phyloP scores from a whole-genome alignment of 2,888 invertebrate genomes.

The Ormyrus thymus region DNA sequence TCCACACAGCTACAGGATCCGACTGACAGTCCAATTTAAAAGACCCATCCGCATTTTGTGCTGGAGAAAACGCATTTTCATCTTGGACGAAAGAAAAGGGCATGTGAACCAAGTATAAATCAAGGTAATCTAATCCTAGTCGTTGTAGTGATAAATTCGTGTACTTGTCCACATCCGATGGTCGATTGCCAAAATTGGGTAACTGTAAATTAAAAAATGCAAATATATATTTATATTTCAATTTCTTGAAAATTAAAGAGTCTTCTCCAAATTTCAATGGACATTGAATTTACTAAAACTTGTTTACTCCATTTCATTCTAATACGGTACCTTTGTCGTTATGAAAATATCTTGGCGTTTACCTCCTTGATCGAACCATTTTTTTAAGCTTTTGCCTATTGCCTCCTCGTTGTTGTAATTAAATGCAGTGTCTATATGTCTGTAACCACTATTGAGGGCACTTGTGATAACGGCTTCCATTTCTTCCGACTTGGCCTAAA shows the following conservation, averaged over 20 bases:
- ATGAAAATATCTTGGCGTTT: slow-evolving; percentile 85
- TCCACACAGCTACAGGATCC: slow-evolving; percentile 84
- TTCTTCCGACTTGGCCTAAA: slow-evolving; percentile 80
- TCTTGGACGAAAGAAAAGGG: slow-evolving; percentile 82
- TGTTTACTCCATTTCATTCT: neutral
- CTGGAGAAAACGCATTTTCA: slow-evolving; percentile 77
- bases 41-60: slow-evolving; percentile 78
- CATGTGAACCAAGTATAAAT: slow-evolving; percentile 87
- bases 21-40: slow-evolving; percentile 79
- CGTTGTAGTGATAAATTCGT: slow-evolving; percentile 80
- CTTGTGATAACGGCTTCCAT: slow-evolving; percentile 80
- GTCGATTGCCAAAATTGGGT: slow-evolving; percentile 82
- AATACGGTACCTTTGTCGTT: slow-evolving; percentile 82
- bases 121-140: slow-evolving; percentile 83
- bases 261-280: neutral
- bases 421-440: slow-evolving; percentile 87
- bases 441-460: slow-evolving; percentile 84
- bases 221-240: slow-evolving; percentile 12
- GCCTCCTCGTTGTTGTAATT: slow-evolving; percentile 87
- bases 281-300: neutral
- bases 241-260: neutral
- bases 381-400: slow-evolving; percentile 82
- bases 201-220: slow-evolving; percentile 76
- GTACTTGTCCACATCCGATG: slow-evolving; percentile 81
- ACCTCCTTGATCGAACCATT: slow-evolving; percentile 81